phyloP scores from a whole-genome alignment of 2,888 invertebrate species.

The Metalampra italica region DNA sequence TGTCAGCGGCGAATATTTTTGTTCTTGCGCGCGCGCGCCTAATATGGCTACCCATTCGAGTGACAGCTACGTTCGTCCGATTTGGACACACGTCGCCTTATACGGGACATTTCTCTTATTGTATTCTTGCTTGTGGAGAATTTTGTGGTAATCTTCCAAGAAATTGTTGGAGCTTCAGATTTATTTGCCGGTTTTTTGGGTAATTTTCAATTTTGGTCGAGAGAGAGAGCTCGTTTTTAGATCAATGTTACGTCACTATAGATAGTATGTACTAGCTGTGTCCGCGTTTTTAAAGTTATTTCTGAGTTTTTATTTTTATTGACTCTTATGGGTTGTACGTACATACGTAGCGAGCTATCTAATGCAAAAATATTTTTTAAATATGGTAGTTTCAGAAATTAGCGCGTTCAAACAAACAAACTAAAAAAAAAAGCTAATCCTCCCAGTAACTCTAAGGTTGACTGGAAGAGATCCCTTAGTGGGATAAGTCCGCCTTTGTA shows the following conservation, averaged over 20 bases:
- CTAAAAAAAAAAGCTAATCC: no score
- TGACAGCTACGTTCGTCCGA: conserved; percentile 27
- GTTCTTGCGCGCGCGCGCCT: conserved; percentile 50
- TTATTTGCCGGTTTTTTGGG: conserved; percentile 1
- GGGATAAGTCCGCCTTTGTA: no score
- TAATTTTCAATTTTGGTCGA: not conserved
- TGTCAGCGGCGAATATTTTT: conserved; percentile 64
- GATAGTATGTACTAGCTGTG: no score
- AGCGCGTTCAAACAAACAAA: no score
- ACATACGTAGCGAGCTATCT: no score
- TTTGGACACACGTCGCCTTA: conserved; percentile 42
- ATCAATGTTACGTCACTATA: not conserved
- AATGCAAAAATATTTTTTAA: no score
- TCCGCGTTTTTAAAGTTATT: no score
- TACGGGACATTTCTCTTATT: conserved; percentile 52
- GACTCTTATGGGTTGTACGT: no score
- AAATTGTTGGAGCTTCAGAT: conserved; percentile 23
- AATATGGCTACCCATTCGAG: conserved; percentile 44
- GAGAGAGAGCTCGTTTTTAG: not conserved
- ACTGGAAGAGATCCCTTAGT: no score
- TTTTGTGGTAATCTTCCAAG: conserved; percentile 30
- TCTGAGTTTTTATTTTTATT: no score
- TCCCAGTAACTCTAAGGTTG: no score
- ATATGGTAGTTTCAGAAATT: no score
- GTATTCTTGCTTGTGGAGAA: conserved; percentile 41